phyloP scores from a whole-genome alignment of 1,140 invertebrate genomes.

The Anastatus disparis region DNA sequence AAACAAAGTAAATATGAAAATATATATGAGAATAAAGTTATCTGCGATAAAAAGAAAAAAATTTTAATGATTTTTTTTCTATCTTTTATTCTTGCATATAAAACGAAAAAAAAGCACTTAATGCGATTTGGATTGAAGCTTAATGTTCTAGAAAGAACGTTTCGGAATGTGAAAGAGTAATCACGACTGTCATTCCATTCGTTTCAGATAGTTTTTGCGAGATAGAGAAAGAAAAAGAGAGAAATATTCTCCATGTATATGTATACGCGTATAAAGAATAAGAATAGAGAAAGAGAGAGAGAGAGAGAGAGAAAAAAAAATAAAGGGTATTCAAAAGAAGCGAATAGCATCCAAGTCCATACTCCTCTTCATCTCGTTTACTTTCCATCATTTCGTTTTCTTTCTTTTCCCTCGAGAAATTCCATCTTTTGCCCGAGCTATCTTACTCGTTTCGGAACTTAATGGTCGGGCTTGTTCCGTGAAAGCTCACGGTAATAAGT shows the following conservation, averaged over 20 bases:
- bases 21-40: too few relatives aligned
- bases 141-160: conserved; percentile 47
- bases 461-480: conserved; percentile 22
- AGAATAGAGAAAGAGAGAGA: conserved; percentile 21
- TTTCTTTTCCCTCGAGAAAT: conserved; percentile 40
- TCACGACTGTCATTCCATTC: conserved; percentile 44
- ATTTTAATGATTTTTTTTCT: too few relatives aligned
- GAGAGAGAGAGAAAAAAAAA: conserved; percentile 36
- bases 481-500: conserved; percentile 23
- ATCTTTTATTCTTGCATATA: not conserved
- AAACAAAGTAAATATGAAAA: too few relatives aligned
- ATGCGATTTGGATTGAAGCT: conserved; percentile 35
- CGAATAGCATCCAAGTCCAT: conserved; percentile 47
- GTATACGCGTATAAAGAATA: conserved; percentile 19
- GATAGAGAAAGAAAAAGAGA: conserved; percentile 21
- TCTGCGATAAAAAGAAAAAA: too few relatives aligned
- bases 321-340: conserved; percentile 46
- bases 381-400: conserved; percentile 32
- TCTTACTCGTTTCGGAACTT: conserved; percentile 39
- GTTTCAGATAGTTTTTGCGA: conserved; percentile 25
- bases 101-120: conserved; percentile 10
- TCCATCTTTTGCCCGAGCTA: conserved; percentile 45
- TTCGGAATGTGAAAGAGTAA: conserved; percentile 49
- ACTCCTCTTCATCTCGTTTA: too few relatives aligned
- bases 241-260: not conserved